Evolutionary conservation across 2,888 invertebrate species (phyloP), one percentile per base, ranked within the genome.

Genomic region (Pachydiplax longipennis): DNA sequence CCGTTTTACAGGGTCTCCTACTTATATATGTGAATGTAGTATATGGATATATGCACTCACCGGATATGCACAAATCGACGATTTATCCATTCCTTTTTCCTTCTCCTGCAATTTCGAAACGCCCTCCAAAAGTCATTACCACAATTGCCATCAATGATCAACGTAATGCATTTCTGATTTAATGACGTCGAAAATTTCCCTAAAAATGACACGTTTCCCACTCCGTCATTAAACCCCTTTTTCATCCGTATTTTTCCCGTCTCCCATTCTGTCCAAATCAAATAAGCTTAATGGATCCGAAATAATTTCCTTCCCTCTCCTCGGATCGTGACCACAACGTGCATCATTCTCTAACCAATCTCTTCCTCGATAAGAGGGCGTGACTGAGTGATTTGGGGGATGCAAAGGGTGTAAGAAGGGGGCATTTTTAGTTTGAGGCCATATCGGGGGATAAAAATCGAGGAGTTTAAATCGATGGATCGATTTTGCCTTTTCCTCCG

Each of bases 81-180:
- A 73, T 73, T 73, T 18, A 73, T 73, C 73, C 35, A 10, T 37
- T 35, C 61, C 22, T n/a, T 31, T n/a, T 61, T 37, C 48, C 53
- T 61, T 58, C 22, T 15, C 65, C 73, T 25, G 31, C 25, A 73
- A 31, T 73, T 73, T 31, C 31, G 73, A 73, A 73, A 31, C 58
- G 25, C 83, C 58, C 40, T 87, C 87, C 61, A 61, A 87, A 83
- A 87, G 87, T 87, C 87, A 87, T 87, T 87, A 87, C 87, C 87
- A 87, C 87, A 87, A 87, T 87, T 87, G 87, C 58, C 87, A 61
- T 87, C 87, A 87, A 87, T 87, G 87, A 87, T 87, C 87, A 87
- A 87, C 87, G 87, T 87, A 87, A 87, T 87, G 87, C 87, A 87
- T 87, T 87, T 87, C 87, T 87, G 87, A 87, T 87, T 87, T 87